Percentiles rank a stretch among this genome's conserved stretches.
Evolutionary conservation across 2,888 invertebrate genomes (phyloP).

Genomic region (Copidosoma aretas): DNA sequence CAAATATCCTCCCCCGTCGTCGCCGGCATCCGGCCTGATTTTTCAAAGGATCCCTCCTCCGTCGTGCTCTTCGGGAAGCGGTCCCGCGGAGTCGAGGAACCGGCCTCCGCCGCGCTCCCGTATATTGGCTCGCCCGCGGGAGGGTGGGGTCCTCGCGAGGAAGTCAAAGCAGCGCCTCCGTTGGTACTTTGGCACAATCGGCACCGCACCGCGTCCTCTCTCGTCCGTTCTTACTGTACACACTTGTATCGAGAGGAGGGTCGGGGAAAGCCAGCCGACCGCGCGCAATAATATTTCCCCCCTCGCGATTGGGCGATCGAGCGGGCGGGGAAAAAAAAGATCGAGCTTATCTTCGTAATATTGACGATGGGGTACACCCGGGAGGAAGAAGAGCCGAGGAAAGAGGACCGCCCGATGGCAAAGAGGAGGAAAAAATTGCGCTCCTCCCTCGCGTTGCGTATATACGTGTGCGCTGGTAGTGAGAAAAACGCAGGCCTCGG

Average conservation of each 20-base stretch:
- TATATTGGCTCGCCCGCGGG: conserved; percentile 19
- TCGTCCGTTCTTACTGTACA: not conserved
- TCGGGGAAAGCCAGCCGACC: not conserved
- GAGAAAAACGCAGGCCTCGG: no score
- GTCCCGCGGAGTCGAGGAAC: no score
- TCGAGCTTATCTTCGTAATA: conserved; percentile 33
- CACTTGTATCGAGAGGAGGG: no score
- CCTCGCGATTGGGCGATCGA: conserved; percentile 18
- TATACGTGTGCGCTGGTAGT: no score
- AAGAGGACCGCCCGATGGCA: not conserved
- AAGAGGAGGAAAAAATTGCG: conserved; percentile 23
- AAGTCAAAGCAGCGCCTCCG: not conserved
- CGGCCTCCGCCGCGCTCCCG: not conserved
- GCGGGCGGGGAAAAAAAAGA: conserved; percentile 18
- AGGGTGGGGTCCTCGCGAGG: no score
- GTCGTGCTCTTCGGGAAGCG: no score
- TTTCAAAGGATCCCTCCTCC: conserved; percentile 46
- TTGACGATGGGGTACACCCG: conserved; percentile 11
- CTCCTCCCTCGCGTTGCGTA: conserved; percentile 8
- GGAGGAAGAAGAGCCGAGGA: not conserved
- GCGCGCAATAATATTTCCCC: conserved; percentile 33
- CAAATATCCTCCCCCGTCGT: conserved; percentile 48
- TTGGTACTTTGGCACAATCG: conserved; percentile 35
- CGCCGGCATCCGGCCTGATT: conserved; percentile 48
- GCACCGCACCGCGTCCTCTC: conserved; percentile 11